These are phyloP conservation scores for Gerris buenoi DNA, from an alignment of 1,140 invertebrate genomes.

Conservation along the genomic window DNA sequence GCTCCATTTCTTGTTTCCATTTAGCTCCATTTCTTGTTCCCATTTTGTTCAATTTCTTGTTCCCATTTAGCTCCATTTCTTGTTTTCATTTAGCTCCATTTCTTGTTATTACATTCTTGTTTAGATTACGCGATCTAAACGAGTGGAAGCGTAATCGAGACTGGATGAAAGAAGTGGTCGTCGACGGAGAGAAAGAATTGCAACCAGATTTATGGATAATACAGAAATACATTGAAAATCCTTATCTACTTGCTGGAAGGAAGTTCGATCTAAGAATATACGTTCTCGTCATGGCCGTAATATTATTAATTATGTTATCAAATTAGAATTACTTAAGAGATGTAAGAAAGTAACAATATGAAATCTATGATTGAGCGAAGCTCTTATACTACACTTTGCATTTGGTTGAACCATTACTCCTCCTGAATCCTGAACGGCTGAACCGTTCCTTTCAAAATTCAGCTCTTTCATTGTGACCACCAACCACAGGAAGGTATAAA, in stretches of 20 bases:
- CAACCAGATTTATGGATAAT: conserved; percentile 30
- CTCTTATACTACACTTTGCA: no score
- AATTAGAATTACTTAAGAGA: not conserved
- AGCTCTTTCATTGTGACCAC: no score
- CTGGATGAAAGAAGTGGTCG: conserved; percentile 9
- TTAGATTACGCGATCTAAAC: conserved; percentile 27
- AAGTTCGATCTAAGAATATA: conserved; percentile 47
- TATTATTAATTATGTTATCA: not conserved
- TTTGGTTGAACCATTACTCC: not conserved
- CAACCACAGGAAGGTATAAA: no score
- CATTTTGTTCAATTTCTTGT: no score
- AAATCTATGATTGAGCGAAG: not conserved
- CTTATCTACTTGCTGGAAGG: conserved; percentile 45
- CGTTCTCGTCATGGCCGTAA: conserved; percentile 39
- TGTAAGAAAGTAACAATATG: not conserved
- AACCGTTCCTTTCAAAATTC: no score
- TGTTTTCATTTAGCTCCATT: no score
- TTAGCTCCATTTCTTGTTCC: no score
- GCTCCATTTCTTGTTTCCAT: no score
- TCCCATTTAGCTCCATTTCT: no score
- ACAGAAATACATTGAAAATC: conserved; percentile 43
- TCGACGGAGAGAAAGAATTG: conserved; percentile 9
- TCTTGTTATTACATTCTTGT: no score
- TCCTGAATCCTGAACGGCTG: no score
- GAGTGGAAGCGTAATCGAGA: conserved; percentile 26